phyloP scores from a whole-genome alignment of 2,113 vertebrate species.

The Uropsilus gracilis region DNA sequence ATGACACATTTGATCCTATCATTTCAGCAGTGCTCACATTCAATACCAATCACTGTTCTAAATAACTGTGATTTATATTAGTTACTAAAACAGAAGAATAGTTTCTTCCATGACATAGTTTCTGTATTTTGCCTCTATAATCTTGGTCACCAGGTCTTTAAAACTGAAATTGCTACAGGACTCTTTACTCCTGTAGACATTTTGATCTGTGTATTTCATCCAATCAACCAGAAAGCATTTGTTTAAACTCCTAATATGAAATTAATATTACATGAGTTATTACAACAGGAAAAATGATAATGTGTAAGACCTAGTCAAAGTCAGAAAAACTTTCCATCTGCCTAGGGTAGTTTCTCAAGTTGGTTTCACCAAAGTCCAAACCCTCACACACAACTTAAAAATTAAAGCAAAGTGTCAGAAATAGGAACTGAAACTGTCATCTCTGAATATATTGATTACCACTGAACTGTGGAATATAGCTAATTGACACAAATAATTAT shows the following conservation, averaged over 20 bases:
- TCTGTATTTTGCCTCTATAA: neutral
- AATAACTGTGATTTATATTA: conserved; percentile 36
- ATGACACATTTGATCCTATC: conserved; percentile 67
- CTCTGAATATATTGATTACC: neutral
- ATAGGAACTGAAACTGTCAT: neutral
- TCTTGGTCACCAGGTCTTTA: neutral
- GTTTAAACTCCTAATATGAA: neutral
- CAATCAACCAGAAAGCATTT: neutral
- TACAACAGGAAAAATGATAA: neutral
- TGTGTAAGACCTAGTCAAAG: neutral
- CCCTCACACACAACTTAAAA: neutral
- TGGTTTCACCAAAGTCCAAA: neutral
- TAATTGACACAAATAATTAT: neutral
- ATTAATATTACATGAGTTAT: neutral
- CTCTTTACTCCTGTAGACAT: neutral
- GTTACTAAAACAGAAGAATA: neutral
- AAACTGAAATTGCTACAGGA: neutral
- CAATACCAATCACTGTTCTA: conserved; percentile 34
- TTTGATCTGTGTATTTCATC: neutral
- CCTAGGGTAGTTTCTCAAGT: neutral
- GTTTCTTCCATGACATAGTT: neutral
- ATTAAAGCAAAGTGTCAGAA: neutral
- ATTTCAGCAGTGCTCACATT: conserved; percentile 56
- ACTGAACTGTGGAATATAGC: neutral
- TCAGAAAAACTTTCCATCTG: neutral